A percentile compares a stretch with the other conserved stretches of the same genome.
These are phyloP conservation scores for Thamnophis elegans DNA, from an alignment of 2,797 vertebrate species.

Conservation along the genomic window DNA sequence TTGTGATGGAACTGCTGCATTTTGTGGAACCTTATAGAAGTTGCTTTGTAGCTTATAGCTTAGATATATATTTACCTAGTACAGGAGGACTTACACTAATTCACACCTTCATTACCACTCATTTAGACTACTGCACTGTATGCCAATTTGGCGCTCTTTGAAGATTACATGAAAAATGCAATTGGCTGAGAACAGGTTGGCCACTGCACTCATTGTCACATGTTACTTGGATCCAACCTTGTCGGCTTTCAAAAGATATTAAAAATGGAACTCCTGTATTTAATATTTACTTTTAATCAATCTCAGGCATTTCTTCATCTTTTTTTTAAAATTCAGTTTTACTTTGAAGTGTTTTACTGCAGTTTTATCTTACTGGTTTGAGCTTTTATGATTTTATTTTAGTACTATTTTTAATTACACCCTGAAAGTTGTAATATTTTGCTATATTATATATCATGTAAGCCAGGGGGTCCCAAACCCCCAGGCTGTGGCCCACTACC, in stretches of 20 bases:
- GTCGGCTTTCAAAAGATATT: neutral
- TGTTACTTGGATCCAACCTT: neutral
- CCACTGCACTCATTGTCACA: neutral
- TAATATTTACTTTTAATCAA: neutral
- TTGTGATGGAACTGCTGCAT: neutral
- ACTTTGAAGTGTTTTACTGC: neutral
- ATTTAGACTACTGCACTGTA: neutral
- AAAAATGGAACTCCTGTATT: neutral
- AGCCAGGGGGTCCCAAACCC: too few species aligned
- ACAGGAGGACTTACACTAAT: neutral
- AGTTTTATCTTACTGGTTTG: neutral
- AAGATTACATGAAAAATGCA: neutral
- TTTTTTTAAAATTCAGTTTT: neutral
- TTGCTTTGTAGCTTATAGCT: neutral
- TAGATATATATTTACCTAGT: neutral
- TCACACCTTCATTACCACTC: neutral
- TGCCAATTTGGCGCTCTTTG: neutral
- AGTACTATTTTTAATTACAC: neutral
- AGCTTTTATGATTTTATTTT: neutral
- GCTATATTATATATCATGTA: neutral
- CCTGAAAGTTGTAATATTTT: neutral
- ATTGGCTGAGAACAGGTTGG: neutral
- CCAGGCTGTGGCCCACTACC: accelerated
- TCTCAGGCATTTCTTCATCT: neutral
- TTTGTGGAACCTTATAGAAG: neutral